Evolutionary conservation across 2,888 invertebrate genomes (phyloP), one percentile per base, ranked within the genome.

Genomic region (Nephrotoma guestfalica): DNA sequence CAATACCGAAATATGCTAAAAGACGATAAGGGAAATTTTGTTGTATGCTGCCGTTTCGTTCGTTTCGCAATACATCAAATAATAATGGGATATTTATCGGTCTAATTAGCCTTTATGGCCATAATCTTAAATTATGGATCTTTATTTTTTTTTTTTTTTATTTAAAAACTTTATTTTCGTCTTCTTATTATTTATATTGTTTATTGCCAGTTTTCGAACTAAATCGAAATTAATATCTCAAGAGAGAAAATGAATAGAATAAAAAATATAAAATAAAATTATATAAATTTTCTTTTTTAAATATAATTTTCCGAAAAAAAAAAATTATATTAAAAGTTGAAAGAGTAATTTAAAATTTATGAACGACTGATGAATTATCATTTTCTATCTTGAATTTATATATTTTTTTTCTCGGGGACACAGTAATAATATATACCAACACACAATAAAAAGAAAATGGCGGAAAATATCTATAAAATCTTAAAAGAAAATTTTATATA

Each of bases 101-200:
- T 87, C 87, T 88, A 88, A 88, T 88, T 88, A 88, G 88, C 88
- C 87, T 88, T 88, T 88, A 88, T 88, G 87, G 88, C 88, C 87
- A 88, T 88, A 88, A 88, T 88, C 88, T 87, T 87, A 87, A 88
- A 87, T 87, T 88, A 88, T 88, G 87, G 88, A 87, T 87, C 88
- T 87, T 88, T 86, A 85, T 87, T 86, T 87, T 86, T 86, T 86
- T 87, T 47, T 47, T 41, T n/a, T 41, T 86, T 86, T 86, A 84
- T 86, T 87, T 86, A 71, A 71, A 71, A 71, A 71, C 87, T 87
- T 86, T 86, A 87, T 86, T 85, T 86, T 86, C 71, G 43, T 83
- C 71, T 71, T 71, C 71, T 71, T 71, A 71, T 71, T 71, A 71
- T 71, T 71, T 71, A 71, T 71, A 41, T 86, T 43, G 41, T 86